Conservation (phyloP, 2,113 vertebrate genomes). For the Antigone vipio region DNA sequence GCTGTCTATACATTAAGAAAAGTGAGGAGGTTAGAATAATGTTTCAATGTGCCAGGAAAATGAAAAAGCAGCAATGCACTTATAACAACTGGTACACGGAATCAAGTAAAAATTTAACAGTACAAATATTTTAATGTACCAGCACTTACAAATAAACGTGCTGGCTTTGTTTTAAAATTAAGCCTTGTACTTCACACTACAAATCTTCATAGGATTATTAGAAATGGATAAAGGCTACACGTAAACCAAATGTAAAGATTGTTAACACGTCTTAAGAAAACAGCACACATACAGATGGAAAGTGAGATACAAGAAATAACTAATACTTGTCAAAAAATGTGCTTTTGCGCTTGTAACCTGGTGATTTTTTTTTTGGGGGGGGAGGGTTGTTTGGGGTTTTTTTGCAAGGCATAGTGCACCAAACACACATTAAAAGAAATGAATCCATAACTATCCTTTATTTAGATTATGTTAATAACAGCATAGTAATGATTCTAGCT, state of each 20-base stretch:
- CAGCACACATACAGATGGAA: background rate
- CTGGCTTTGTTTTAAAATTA: background rate
- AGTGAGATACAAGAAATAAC: too few relatives aligned
- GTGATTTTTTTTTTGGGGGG: background rate
- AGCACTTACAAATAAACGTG: background rate
- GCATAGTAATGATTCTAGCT: background rate
- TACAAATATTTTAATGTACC: background rate
- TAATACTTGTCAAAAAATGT: too few relatives aligned
- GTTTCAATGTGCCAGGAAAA: background rate
- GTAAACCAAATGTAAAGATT: background rate
- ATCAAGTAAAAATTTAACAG: background rate
- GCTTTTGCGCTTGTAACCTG: background rate
- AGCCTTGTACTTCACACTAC: background rate
- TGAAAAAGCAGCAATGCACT: background rate
- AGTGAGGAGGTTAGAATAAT: background rate
- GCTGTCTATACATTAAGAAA: background rate
- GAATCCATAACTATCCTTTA: background rate
- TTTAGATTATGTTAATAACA: background rate
- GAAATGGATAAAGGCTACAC: background rate
- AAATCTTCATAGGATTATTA: background rate
- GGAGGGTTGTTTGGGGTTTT: too few relatives aligned
- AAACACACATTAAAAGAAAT: background rate
- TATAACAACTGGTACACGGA: background rate
- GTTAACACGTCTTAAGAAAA: background rate
- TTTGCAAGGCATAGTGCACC: background rate